Evolutionary conservation across 2,113 vertebrate genomes (phyloP).

Genomic region (Tapirus terrestris): DNA sequence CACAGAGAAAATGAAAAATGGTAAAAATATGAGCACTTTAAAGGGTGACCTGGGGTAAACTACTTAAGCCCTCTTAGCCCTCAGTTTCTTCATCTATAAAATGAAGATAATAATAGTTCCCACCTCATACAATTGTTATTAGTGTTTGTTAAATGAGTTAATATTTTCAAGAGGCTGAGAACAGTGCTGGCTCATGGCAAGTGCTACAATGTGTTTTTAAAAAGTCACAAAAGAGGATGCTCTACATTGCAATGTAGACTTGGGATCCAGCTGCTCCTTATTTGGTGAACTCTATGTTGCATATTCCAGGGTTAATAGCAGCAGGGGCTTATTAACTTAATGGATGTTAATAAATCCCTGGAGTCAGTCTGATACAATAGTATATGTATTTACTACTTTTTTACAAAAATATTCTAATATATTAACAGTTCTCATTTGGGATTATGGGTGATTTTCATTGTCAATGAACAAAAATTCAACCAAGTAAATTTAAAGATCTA

Average conservation of each 20-base stretch:
- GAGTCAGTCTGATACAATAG: not conserved
- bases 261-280: conserved; percentile 32
- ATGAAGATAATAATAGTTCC: not conserved
- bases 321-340: conserved; percentile 26
- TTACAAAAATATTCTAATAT: not conserved
- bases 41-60: not conserved
- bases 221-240: not conserved
- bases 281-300: conserved; percentile 19
- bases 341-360: conserved; percentile 28
- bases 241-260: not conserved
- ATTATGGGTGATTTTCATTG: not conserved
- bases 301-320: conserved; percentile 46
- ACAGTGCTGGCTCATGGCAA: not conserved
- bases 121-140: not conserved
- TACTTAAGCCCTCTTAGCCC: not conserved
- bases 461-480: too few relatives aligned
- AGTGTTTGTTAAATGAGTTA: not conserved
- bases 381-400: not conserved
- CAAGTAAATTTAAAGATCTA: too few relatives aligned
- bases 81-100: not conserved
- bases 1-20: not conserved
- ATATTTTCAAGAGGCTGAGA: not conserved
- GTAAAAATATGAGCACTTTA: not conserved
- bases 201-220: not conserved
- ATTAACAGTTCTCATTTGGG: not conserved